Conservation (phyloP, 2,888 invertebrate species). For the Parnassius smintheus region DNA sequence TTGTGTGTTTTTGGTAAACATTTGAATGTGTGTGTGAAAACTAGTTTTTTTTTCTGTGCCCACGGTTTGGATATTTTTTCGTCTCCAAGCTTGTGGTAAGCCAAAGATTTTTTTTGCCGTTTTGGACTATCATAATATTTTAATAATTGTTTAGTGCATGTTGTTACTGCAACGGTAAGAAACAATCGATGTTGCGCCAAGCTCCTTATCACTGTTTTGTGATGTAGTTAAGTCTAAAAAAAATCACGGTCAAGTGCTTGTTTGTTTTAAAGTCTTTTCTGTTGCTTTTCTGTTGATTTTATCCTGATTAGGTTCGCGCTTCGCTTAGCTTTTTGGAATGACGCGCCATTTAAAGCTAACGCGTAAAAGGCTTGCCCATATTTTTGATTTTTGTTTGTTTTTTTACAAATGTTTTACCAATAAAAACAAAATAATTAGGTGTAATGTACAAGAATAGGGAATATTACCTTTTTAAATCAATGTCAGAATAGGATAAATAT, state of each 20-base stretch:
- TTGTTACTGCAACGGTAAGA: background rate
- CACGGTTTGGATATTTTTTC: constrained; percentile 62
- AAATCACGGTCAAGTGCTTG: constrained; percentile 13
- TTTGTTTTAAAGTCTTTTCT: constrained; percentile 1
- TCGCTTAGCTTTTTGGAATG: constrained; percentile 13
- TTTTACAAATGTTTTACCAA: no score
- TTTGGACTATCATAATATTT: constrained; percentile 4
- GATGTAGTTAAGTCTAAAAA: constrained; percentile 9
- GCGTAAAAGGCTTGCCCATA: no score
- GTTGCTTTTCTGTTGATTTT: constrained; percentile 20
- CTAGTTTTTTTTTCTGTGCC: constrained; percentile 57
- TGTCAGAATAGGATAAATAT: no score
- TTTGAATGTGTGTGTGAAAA: constrained; percentile 57
- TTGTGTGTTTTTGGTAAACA: constrained; percentile 46
- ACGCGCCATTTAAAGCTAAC: no score
- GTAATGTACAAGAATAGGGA: no score
- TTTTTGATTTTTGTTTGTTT: no score
- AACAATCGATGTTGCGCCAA: constrained; percentile 11
- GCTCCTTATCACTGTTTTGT: constrained; percentile 8
- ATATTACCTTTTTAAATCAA: no score
- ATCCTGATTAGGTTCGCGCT: constrained; percentile 20
- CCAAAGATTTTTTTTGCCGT: constrained; percentile 31
- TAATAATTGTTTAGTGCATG: constrained; percentile 3
- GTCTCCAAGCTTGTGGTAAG: constrained; percentile 66
- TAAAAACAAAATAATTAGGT: no score